Evolutionary conservation across 35 echinoderm and acorn worm genomes (phyloP), one percentile per base, ranked within the genome.

Genomic region (Chiridota heheva): DNA sequence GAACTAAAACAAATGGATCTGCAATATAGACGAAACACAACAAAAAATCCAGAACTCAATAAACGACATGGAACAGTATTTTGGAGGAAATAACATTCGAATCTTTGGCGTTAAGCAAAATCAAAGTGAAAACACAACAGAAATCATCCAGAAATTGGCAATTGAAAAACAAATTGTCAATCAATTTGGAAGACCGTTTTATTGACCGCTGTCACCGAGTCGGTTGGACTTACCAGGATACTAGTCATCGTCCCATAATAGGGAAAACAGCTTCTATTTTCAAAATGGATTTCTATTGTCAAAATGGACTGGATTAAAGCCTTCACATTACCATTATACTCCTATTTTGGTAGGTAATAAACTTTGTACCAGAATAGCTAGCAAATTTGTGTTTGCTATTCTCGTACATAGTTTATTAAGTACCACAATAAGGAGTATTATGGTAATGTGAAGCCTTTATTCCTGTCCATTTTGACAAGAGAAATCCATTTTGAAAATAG

Each of bases 61-160:
- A 10, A 71, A 71, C 45, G 67, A 71, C 32, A 42, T 71, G 67
- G 67, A 71, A 43, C 67, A 71, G 67, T 71, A 71, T 24, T 38
- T 37, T 24, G 10, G 38, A 41, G 27, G 34, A 27, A 71, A 71
- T 24, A 71, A 71, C 28, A 27, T 71, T 43, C 67, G 67, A 20
- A 24, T 71, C 8, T 71, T 71, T 18, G 67, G 67, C 20, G 45
- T 43, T 43, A 38, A 71, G 27, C 17, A 42, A 43, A 71, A 24
- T 41, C 10, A 25, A 43, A 22, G 37, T 3, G 67, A 71, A 43
- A 71, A 71, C 32, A 34, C 38, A 42, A 15, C 37, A 13, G 36
- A 71, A 71, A 71, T 44, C n/a, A 43, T 44, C 34, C 25, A 71
- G 35, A 17, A 71, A 34, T 42, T 71, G 7, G 32, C 67, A 25